Evolutionary conservation across 2,113 vertebrate genomes (phyloP).

Genomic region (Martes martes): DNA sequence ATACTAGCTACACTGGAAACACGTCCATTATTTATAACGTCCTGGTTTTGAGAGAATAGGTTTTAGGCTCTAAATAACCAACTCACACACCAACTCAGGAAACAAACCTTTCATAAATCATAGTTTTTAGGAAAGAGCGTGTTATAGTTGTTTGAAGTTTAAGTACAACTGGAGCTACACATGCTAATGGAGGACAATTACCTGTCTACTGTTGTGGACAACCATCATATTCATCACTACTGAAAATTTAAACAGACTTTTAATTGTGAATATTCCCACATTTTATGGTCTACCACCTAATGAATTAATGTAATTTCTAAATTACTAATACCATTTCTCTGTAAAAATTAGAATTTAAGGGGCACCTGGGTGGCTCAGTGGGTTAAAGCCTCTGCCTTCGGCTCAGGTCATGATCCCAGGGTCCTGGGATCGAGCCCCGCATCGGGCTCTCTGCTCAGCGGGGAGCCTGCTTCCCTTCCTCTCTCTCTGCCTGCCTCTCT

Average conservation of each 20-base stretch:
- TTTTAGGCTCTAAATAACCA: slow-evolving; percentile 17
- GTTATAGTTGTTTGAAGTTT: not conserved
- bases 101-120: not conserved
- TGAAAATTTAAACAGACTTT: not conserved
- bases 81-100: not conserved
- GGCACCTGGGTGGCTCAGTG: too few relatives aligned
- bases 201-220: not conserved
- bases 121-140: not conserved
- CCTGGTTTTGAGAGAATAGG: not conserved
- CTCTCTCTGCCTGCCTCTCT: too few relatives aligned
- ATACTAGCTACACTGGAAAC: not conserved
- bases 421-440: too few relatives aligned
- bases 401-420: too few relatives aligned
- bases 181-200: not conserved
- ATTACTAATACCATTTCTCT: not conserved
- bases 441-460: too few relatives aligned
- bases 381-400: too few relatives aligned
- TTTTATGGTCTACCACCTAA: not conserved
- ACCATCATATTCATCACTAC: not conserved
- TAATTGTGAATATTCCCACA: not conserved
- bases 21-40: not conserved
- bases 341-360: not conserved
- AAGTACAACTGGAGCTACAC: not conserved
- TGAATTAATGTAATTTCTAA: not conserved
- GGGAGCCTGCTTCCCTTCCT: too few relatives aligned